Percentiles rank a stretch among this genome's conserved stretches.
Conservation (phyloP, 2,113 vertebrate species). For the Leucosticte australis region DNA sequence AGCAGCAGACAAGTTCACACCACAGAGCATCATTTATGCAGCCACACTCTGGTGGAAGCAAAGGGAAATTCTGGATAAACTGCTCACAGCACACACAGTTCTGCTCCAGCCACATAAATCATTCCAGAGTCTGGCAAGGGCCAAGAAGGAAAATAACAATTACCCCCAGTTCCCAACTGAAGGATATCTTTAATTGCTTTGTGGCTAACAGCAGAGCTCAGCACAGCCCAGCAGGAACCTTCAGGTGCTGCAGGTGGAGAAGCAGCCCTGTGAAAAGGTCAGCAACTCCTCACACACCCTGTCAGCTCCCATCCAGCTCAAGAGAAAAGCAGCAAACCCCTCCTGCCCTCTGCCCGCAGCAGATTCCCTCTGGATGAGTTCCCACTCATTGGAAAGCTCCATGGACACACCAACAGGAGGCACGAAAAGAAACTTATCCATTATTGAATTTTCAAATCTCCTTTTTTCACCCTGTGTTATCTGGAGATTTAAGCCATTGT, state of each 20-base stretch:
- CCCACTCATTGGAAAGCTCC: accelerated
- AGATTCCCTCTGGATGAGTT: background rate
- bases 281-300: background rate
- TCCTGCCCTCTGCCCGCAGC: background rate
- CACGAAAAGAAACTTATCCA: accelerated
- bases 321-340: background rate
- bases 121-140: background rate
- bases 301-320: background rate
- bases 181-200: background rate
- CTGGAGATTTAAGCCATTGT: background rate
- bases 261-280: background rate
- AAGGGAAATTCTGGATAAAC: background rate
- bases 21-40: background rate
- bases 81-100: accelerated
- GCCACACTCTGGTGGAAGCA: background rate
- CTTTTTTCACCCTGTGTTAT: background rate
- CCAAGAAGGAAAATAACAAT: background rate
- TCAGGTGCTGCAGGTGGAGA: background rate
- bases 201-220: background rate
- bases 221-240: background rate
- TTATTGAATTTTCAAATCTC: background rate
- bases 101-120: background rate
- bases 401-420: accelerated
- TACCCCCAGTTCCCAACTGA: background rate
- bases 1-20: background rate